Base-by-base conservation (phyloP, 2,888 invertebrate species). In the Calliscelio sp. region DNA sequence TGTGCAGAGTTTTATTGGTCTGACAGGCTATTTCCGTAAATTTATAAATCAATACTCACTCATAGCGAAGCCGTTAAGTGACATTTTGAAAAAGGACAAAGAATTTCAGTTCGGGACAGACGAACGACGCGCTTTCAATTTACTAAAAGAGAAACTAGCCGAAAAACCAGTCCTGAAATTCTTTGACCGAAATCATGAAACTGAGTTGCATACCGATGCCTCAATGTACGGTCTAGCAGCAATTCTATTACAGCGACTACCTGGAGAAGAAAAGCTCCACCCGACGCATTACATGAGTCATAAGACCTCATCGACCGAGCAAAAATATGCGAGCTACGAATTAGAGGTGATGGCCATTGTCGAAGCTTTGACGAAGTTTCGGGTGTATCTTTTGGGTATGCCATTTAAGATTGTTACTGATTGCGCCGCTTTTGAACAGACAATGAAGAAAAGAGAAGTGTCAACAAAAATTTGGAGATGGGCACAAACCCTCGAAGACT, bases 1-100 rank as follows among this genome's bases (percentile, higher is more conserved):
- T 22, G 28, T 66, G 2, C 65, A 28, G 59, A 22, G 32, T 32
- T 32, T 70, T 59, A 2, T 46, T 5, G 63, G 80, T 0, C n/a
- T 91, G 5, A 61, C 81, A 11, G 61, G 79, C n/a, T 85, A 81
- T 51, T 86, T 87, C 44, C 32, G 83, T 46, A 46, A 46, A 8
- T 46, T 46, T 8, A 8, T 46, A 2, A 2, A 2, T 18, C 3
- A 66, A 4, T 85, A 77, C 32, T 71, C 71, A 11, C 5, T 44
- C 7, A 28, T 71, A 28, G 77, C 77, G 0, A 78, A 68, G 25
- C 57, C 68, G 2, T 11, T 78, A 24, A 78, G 51, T 7, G 73
- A 74, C 51, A 11, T 74, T 1, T 22, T 77, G 7, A 65, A 35
- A 20, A 65, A 59, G 18, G 63, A 63, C 24, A 18, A 16, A 4